Conservation (phyloP, 2,797 vertebrate genomes). For the Pteronotus mesoamericanus region DNA sequence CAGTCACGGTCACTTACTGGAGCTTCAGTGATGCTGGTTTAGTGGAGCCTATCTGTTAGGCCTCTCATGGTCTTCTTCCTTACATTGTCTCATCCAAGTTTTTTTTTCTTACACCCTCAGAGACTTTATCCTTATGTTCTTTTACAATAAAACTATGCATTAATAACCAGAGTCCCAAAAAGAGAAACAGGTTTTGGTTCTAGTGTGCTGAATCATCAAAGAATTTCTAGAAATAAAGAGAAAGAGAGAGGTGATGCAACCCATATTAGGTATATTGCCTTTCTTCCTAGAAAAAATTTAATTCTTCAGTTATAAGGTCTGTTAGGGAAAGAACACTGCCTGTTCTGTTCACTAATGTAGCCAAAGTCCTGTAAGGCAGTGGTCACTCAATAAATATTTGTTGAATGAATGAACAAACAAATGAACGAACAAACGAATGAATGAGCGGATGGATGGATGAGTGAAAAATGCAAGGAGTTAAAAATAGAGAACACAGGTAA, state of each 20-base stretch:
- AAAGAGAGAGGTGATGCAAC: not conserved
- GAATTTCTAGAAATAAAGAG: not conserved
- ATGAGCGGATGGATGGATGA: not conserved
- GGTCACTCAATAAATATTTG: not conserved
- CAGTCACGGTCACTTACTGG: not conserved
- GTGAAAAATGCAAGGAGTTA: not conserved
- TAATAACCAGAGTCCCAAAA: not conserved
- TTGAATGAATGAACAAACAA: not conserved
- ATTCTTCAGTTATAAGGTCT: not conserved
- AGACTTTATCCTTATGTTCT: not conserved
- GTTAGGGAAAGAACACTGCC: not conserved
- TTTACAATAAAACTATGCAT: not conserved
- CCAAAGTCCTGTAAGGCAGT: not conserved
- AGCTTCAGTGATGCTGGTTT: not conserved
- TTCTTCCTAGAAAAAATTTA: not conserved
- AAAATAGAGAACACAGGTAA: not conserved
- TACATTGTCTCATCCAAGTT: not conserved
- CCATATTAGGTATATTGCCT: accelerated
- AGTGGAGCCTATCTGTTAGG: not conserved
- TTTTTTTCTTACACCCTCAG: not conserved
- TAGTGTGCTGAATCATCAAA: not conserved
- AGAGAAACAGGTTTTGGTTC: not conserved
- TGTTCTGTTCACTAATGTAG: not conserved
- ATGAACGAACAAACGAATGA: not conserved
- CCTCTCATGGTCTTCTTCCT: not conserved